phyloP scores from a whole-genome alignment of 2,113 vertebrate genomes.

The Perca schrenkii region DNA sequence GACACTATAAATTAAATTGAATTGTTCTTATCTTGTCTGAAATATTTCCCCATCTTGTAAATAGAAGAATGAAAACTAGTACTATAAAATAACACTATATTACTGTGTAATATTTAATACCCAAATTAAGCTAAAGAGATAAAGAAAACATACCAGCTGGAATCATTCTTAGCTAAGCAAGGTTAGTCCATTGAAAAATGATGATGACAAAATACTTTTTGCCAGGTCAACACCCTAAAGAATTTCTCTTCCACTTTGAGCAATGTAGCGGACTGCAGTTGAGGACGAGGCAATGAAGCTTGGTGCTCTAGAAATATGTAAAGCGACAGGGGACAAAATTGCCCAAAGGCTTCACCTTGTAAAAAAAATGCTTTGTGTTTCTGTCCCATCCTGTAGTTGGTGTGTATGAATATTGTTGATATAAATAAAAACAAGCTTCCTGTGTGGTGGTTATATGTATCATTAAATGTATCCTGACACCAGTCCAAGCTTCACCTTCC shows the following conservation, averaged over 20 bases:
- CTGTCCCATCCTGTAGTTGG: constrained; percentile 3
- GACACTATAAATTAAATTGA: too few relatives aligned
- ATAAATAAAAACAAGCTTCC: constrained; percentile 28
- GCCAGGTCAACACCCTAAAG: constrained; percentile 36
- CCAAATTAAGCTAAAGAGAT: background rate
- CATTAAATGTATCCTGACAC: constrained; percentile 59
- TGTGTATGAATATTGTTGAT: constrained; percentile 25
- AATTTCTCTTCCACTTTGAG: constrained; percentile 40
- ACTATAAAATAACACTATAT: background rate
- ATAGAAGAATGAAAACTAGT: background rate
- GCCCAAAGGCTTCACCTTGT: constrained; percentile 57
- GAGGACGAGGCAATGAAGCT: constrained; percentile 41
- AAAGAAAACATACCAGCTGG: background rate
- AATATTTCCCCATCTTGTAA: background rate
- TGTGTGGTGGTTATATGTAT: constrained; percentile 21
- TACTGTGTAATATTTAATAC: background rate
- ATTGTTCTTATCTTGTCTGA: background rate
- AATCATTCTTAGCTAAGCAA: constrained; percentile 1
- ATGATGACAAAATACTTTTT: constrained; percentile 42
- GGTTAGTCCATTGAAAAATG: constrained; percentile 12
- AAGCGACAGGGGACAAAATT: constrained; percentile 60
- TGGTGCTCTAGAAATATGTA: constrained; percentile 53
- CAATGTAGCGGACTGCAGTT: constrained; percentile 4
- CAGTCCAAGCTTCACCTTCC: constrained; percentile 31
- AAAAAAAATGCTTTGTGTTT: constrained; percentile 32